Percentiles rank a stretch among this genome's conserved stretches.
Evolutionary conservation across 2,888 invertebrate genomes (phyloP).

Genomic region (Pristionchus entomophagus): DNA sequence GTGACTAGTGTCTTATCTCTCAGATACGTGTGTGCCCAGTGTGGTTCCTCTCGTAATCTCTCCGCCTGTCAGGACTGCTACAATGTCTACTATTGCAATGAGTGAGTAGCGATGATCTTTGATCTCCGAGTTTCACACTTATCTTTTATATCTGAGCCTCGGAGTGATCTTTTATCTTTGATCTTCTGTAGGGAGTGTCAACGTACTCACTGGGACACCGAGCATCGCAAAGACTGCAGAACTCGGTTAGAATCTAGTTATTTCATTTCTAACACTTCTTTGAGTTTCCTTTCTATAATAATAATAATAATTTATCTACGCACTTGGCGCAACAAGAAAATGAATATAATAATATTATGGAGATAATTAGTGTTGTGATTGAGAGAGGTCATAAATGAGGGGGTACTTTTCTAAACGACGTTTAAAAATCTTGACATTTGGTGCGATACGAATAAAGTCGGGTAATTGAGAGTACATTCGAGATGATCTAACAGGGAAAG

Average conservation of each 20-base stretch:
- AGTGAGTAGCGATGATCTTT: constrained; percentile 67
- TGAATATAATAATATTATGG: no score
- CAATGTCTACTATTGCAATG: constrained; percentile 79
- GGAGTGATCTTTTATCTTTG: constrained; percentile 44
- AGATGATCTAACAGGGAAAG: no score
- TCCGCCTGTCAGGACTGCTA: constrained; percentile 78
- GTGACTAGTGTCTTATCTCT: not conserved
- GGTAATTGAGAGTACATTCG: no score
- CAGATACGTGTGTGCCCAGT: constrained; percentile 61
- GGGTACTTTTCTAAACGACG: no score
- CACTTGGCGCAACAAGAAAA: no score
- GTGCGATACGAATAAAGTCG: no score
- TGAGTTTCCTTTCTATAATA: not conserved
- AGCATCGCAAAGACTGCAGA: constrained; percentile 65
- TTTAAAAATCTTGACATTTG: no score
- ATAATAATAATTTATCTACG: not conserved
- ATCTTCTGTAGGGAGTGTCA: constrained; percentile 77
- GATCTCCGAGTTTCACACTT: not conserved
- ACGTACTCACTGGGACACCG: constrained; percentile 76
- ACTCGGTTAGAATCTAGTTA: constrained; percentile 46
- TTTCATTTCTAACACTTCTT: not conserved
- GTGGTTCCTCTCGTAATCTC: constrained; percentile 68
- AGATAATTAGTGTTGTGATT: no score
- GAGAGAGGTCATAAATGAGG: no score
- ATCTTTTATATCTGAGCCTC: not conserved